Evolutionary conservation across 2,113 vertebrate species (phyloP), one percentile per base, ranked within the genome.

Genomic region (Sigmodon hispidus): DNA sequence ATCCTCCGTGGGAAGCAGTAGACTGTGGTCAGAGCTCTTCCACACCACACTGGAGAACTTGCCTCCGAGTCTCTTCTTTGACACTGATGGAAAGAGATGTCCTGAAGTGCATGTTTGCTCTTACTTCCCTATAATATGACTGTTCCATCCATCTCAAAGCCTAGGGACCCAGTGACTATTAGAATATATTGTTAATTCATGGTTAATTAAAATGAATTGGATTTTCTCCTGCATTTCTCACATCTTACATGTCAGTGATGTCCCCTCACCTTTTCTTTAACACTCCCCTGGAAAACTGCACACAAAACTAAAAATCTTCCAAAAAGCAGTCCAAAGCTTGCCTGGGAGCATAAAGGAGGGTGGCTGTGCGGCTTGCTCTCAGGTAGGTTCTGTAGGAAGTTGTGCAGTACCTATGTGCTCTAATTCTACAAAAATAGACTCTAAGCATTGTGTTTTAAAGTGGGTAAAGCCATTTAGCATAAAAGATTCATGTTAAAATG

Each of bases 51-150:
- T 48, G 6, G 4, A 29, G 43, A 69, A 36, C 22, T 31, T 43
- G 16, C 57, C 17, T 6, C 48, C 0, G 26, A 22, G 9, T 29
- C 12, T 75, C n/a, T 43, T 29, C 40, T 31, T 63, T 45, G 80
- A 45, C n/a, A 45, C 15, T 55, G 19, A 80, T 5, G 19, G 48
- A 8, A n/a, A 52, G 67, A 29, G 36, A 15, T 40, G 13, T 26
- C 45, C 34, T 16, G 36, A 40, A 21, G 0, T 3, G 0, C 4
- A 36, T 21, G 7, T 29, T 86, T 45, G 13, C 8, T 45, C 52
- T 7, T 45, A 36, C 21, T 3, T 0, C 4, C 22, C 1, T 34
- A 3, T 67, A 61, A 1, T 9, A 17, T 61, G 31, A 3, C 3
- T 45, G 52, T 15, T 29, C 7, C 36, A 52, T 29, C 7, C 36